These are phyloP conservation scores for Drosophila fulvimacula DNA, from an alignment of 2,888 invertebrate species.

Conservation along the genomic window DNA sequence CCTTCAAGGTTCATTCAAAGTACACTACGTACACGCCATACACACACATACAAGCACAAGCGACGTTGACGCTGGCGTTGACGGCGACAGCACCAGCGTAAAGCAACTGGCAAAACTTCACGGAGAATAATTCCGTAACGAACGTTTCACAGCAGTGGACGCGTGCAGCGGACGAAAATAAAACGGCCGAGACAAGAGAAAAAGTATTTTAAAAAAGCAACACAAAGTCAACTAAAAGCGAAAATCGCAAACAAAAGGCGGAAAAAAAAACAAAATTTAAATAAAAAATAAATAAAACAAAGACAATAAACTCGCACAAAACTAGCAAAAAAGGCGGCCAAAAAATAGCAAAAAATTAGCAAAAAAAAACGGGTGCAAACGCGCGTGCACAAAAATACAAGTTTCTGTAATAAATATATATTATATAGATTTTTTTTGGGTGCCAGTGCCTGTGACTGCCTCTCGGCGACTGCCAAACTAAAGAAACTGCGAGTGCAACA, in stretches of 20 bases:
- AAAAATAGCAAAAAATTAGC: not conserved
- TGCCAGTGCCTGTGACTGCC: conserved; percentile 41
- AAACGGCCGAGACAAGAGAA: conserved; percentile 45
- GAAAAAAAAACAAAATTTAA: conserved; percentile 4
- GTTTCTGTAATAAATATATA: conserved; percentile 19
- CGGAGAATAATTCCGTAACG: conserved; percentile 80
- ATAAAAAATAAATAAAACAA: conserved; percentile 13
- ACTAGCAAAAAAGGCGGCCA: conserved; percentile 18
- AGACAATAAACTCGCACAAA: conserved; percentile 46
- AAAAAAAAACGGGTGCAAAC: conserved; percentile 17
- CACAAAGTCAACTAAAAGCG: conserved; percentile 35
- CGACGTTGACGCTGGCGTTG: conserved; percentile 32
- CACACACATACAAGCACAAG: conserved; percentile 13
- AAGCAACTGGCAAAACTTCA: conserved; percentile 60
- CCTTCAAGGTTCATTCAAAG: conserved; percentile 85
- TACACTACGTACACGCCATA: conserved; percentile 56
- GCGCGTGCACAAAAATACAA: conserved; percentile 29
- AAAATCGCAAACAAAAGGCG: conserved; percentile 23
- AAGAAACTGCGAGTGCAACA: conserved; percentile 28
- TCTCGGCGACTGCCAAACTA: conserved; percentile 33
- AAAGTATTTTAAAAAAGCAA: conserved; percentile 33
- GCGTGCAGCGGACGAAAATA: conserved; percentile 75
- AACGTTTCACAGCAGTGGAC: conserved; percentile 81
- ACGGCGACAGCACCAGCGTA: conserved; percentile 44
- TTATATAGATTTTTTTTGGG: conserved; percentile 24